Conservation (phyloP, 23 tunicate genomes). For the Clavelina lepadiformis region DNA sequence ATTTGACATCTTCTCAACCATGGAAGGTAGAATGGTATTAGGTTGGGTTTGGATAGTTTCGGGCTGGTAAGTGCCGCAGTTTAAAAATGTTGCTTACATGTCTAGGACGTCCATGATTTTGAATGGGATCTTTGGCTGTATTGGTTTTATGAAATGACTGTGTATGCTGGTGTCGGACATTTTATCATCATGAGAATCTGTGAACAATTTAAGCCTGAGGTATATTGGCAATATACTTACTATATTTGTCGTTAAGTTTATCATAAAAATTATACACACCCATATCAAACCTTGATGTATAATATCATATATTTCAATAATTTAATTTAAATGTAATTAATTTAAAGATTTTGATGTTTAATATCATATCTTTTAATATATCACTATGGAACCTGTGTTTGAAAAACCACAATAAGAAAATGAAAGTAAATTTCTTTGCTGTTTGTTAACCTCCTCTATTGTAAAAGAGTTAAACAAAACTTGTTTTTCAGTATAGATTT, state of each 20-base stretch:
- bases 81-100: not conserved
- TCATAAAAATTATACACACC: too few relatives aligned
- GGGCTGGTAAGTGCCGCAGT: not conserved
- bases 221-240: not conserved
- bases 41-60: not conserved
- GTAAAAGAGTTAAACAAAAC: not conserved
- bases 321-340: conserved; percentile 5
- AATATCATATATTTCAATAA: too few relatives aligned
- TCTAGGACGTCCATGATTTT: conserved; percentile 47
- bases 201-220: conserved; percentile 16
- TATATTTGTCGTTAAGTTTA: too few relatives aligned
- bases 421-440: conserved; percentile 9
- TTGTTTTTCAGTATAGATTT: conserved; percentile 27
- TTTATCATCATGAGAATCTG: conserved; percentile 40
- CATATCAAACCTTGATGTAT: too few relatives aligned
- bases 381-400: not conserved
- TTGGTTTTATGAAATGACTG: conserved; percentile 23
- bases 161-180: conserved; percentile 33
- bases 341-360: too few relatives aligned
- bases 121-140: conserved; percentile 72
- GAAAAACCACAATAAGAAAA: not conserved
- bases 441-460: too few relatives aligned
- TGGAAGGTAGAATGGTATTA: not conserved
- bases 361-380: not conserved
- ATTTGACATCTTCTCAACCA: conserved; percentile 7